Conservation (phyloP, 2,888 invertebrate genomes). For the Steinernema scapterisci region DNA sequence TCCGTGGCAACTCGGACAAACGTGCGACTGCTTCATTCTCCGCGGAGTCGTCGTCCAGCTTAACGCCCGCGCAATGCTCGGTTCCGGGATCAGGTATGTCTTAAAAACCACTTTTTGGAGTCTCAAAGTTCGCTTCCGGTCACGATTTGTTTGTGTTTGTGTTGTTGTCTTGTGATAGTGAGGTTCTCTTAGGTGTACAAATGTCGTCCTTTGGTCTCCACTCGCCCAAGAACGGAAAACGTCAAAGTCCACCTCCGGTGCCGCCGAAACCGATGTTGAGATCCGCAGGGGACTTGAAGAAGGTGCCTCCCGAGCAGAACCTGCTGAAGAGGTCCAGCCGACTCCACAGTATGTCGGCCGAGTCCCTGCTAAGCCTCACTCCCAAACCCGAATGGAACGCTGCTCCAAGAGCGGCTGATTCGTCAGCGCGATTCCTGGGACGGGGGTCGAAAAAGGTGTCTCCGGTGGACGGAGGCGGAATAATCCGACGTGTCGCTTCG, state of each 20-base stretch:
- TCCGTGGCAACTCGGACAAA: slow-evolving; percentile 16
- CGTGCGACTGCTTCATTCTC: not conserved
- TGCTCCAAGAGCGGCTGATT: not conserved
- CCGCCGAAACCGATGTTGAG: not conserved
- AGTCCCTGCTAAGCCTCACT: slow-evolving; percentile 36
- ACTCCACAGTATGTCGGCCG: slow-evolving; percentile 36
- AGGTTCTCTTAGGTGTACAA: slow-evolving; percentile 6
- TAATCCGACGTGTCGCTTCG: slow-evolving; percentile 50
- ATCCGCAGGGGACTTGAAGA: not conserved
- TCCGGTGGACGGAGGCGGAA: slow-evolving; percentile 36
- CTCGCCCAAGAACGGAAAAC: not conserved
- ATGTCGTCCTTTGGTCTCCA: too few relatives aligned
- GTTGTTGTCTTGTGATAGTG: not conserved
- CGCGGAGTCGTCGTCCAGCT: not conserved
- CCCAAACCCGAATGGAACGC: not conserved
- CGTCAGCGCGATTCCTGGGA: not conserved
- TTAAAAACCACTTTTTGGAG: not conserved
- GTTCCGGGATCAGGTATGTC: slow-evolving; percentile 8
- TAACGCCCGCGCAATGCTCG: not conserved
- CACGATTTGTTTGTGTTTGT: not conserved
- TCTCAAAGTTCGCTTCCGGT: too few relatives aligned
- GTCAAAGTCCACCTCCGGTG: slow-evolving; percentile 17
- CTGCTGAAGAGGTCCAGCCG: slow-evolving; percentile 3
- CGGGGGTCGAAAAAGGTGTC: slow-evolving; percentile 37
- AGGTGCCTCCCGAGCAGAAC: not conserved